Evolutionary conservation across 1,140 invertebrate genomes (phyloP), one percentile per base, ranked within the genome.

Genomic region (Drosophila persimilis): DNA sequence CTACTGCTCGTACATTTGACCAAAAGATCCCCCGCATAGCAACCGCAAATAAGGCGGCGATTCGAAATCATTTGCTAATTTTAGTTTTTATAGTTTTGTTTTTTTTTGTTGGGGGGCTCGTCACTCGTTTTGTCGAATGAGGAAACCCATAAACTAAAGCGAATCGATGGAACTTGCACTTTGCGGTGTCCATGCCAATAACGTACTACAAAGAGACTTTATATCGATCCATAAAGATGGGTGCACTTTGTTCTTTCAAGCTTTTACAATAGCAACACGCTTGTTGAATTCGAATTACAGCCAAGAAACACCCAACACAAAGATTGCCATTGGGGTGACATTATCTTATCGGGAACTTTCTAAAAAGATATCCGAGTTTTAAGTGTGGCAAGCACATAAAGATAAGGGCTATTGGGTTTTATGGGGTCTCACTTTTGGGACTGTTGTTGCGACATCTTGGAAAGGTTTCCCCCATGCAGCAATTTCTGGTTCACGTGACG

Each of bases 41-140:
- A 39, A 39, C 35, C 35, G 35, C 35, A 13, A 39, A 39, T 39
- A 3, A 39, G 35, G 35, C 35, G 35, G 35, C 11, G 35, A 39
- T 13, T 13, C 35, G 11, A 5, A 39, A 39, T 39, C 35, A 39
- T 39, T 8, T 57, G 29, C 44, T 58, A 51, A 54, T 41, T 64
- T 70, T 13, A 26, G 22, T 35, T 26, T 47, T 53, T 51, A 70
- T 70, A 52, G 44, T 31, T 50, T 43, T 52, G 24, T 64, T 77
- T 70, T 9, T 47, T 31, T 71, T 77, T 55, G 9, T 20, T n/a
- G 54, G 48, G 66, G 78, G 77, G 78, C 61, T 55, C 74, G 77
- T 81, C 73, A 6, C 7, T 8, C 17, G 5, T 13, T 13, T 11
- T 50, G 11, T 39, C 5, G 29, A 43, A 52, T 22, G 6, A 20